Evolutionary conservation across 1,140 invertebrate species (phyloP).

Genomic region (Harlomillsia oculata): DNA sequence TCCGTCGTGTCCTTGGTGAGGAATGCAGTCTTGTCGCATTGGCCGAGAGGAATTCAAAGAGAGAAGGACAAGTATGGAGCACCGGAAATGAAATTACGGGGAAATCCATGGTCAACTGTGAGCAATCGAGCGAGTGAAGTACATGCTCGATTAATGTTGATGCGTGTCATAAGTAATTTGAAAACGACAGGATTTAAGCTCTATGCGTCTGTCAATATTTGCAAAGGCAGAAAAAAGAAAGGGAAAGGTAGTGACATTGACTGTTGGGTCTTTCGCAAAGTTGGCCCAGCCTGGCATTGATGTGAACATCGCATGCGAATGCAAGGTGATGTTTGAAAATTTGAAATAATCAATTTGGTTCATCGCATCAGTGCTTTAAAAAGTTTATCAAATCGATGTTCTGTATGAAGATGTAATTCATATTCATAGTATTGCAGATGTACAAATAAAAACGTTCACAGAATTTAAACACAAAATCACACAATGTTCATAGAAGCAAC

Average conservation of each 20-base stretch:
- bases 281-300: constrained; percentile 9
- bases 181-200: constrained; percentile 12
- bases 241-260: constrained; percentile 2
- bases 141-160: not conserved
- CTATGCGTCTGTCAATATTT: constrained; percentile 12
- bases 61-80: constrained; percentile 17
- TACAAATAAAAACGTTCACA: no score
- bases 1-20: constrained; percentile 6
- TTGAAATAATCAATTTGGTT: no score
- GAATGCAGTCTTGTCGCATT: not conserved
- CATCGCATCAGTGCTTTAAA: no score
- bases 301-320: no score
- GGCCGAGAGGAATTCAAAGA: constrained; percentile 20
- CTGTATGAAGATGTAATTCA: no score
- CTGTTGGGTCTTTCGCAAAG: constrained; percentile 14
- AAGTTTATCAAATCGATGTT: no score
- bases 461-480: no score
- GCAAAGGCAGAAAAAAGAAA: not conserved
- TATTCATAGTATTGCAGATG: no score
- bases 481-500: no score
- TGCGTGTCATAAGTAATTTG: constrained; percentile 5
- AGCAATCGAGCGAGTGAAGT: not conserved
- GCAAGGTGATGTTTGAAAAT: no score
- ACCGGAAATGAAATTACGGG: constrained; percentile 7
- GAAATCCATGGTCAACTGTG: constrained; percentile 24